Evolutionary conservation across 2,888 invertebrate genomes (phyloP).

Genomic region (Gastrophysa polygoni): DNA sequence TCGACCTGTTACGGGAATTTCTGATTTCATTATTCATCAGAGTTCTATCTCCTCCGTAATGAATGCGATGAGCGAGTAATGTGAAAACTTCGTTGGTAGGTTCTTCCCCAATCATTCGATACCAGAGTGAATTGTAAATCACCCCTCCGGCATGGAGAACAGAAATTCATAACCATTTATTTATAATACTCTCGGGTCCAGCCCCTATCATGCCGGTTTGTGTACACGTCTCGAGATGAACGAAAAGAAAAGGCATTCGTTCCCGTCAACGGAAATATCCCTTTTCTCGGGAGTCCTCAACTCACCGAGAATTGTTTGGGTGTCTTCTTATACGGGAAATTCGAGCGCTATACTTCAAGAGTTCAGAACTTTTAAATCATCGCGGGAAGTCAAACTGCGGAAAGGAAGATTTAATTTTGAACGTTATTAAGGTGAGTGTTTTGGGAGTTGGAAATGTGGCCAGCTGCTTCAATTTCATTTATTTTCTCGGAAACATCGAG

Average conservation of each 20-base stretch:
- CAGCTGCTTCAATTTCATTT: slow-evolving; percentile 24
- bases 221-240: slow-evolving; percentile 5
- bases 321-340: slow-evolving; percentile 19
- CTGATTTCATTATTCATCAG: no score
- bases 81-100: no score
- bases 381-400: slow-evolving; percentile 53
- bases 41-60: no score
- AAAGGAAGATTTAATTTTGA: slow-evolving; percentile 54
- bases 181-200: slow-evolving; percentile 32
- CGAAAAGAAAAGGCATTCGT: slow-evolving; percentile 9
- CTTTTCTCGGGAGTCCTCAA: not conserved
- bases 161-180: slow-evolving; percentile 29
- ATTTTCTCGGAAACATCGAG: slow-evolving; percentile 11
- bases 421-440: slow-evolving; percentile 46
- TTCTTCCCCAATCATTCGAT: no score
- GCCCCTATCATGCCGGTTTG: slow-evolving; percentile 12
- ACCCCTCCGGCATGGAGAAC: not conserved
- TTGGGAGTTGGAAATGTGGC: slow-evolving; percentile 13
- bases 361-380: slow-evolving; percentile 52
- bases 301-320: slow-evolving; percentile 7
- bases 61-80: no score
- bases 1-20: no score
- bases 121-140: not conserved
- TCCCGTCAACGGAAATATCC: not conserved
- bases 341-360: slow-evolving; percentile 49